phyloP scores from a whole-genome alignment of 2,797 vertebrate species.

The Phrynocephalus vlangalii region DNA sequence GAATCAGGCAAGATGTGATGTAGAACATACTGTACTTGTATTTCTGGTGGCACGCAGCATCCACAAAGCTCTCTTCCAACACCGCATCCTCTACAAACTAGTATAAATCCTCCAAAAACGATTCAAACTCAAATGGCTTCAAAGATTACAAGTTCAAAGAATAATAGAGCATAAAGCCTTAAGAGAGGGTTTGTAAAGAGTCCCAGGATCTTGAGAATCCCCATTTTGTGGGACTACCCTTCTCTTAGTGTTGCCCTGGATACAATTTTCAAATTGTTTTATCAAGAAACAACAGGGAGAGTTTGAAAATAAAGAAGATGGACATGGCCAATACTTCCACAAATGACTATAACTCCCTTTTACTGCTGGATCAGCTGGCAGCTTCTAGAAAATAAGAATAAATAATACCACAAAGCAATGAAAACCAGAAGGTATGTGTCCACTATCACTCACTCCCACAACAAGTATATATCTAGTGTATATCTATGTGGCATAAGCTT shows the following conservation, averaged over 20 bases:
- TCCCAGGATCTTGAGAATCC: neutral
- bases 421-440: neutral
- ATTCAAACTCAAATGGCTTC: neutral
- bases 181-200: neutral
- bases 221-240: neutral
- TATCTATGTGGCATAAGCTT: neutral
- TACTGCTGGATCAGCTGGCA: neutral
- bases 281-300: neutral
- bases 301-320: conserved; percentile 8
- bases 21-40: no score
- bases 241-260: neutral
- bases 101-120: neutral
- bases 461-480: neutral
- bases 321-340: neutral
- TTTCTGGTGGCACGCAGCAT: no score
- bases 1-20: no score
- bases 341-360: conserved; percentile 3
- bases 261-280: no score
- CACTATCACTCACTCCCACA: no score
- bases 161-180: neutral
- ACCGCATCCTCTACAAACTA: neutral
- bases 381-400: neutral
- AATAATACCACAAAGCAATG: neutral
- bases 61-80: no score
- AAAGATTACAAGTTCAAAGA: neutral